A percentile compares a stretch with the other conserved stretches of the same genome.
phyloP scores from a whole-genome alignment of 2,797 vertebrate species.

The Alca torda region DNA sequence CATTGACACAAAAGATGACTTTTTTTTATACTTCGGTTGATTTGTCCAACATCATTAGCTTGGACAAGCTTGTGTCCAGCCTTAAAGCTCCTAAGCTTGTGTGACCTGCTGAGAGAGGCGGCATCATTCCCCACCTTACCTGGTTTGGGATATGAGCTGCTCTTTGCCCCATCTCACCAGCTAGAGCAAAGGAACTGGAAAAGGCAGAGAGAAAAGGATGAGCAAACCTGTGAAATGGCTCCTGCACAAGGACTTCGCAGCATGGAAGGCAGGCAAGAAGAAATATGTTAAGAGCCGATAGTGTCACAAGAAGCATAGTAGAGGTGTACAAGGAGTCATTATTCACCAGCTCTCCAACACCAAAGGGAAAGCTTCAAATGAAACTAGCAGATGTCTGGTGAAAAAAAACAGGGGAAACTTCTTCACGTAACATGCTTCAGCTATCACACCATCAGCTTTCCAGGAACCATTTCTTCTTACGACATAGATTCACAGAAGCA shows the following conservation, averaged over 20 bases:
- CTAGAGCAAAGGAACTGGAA: background rate
- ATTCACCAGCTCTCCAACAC: background rate
- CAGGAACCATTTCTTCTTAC: background rate
- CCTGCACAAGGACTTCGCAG: background rate
- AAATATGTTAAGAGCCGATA: background rate
- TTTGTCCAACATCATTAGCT: background rate
- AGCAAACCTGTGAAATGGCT: background rate
- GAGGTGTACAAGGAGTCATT: background rate
- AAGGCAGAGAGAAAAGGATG: background rate
- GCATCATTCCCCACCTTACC: background rate
- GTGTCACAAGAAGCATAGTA: background rate
- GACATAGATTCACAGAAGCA: background rate
- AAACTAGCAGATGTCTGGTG: background rate
- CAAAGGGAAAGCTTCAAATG: background rate
- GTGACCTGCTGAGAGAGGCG: background rate
- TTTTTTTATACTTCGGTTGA: background rate
- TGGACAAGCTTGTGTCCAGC: background rate
- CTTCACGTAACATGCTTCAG: background rate
- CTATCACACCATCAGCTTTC: background rate
- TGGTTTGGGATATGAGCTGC: background rate
- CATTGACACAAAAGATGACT: background rate
- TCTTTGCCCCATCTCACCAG: background rate
- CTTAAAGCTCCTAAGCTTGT: background rate
- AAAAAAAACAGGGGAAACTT: background rate
- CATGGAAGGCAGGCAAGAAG: background rate